Evolutionary conservation across 2,888 invertebrate species (phyloP).

Genomic region (Ectemnius continuus): DNA sequence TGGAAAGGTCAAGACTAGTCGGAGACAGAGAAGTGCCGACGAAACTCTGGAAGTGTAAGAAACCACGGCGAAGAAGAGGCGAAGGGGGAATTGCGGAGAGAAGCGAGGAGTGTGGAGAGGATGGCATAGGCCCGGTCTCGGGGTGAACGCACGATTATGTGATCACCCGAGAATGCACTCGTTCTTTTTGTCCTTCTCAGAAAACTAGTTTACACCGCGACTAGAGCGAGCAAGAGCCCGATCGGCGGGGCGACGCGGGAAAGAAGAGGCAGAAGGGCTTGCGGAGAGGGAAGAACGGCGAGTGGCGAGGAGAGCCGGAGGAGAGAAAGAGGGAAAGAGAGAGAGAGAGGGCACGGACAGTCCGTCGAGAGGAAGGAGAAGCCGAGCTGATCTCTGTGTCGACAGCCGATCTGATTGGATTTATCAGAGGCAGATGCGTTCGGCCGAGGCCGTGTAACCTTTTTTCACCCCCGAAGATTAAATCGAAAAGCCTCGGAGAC

Average conservation of each 20-base stretch:
- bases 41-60: slow-evolving; percentile 12
- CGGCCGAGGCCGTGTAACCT: slow-evolving; percentile 43
- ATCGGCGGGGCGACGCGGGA: neutral
- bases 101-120: slow-evolving; percentile 53
- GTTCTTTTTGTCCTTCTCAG: slow-evolving; percentile 63
- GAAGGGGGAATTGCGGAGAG: slow-evolving; percentile 23
- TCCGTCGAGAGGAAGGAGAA: slow-evolving; percentile 25
- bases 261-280: slow-evolving; percentile 34
- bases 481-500: slow-evolving; percentile 46
- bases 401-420: slow-evolving; percentile 71
- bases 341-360: slow-evolving; percentile 5
- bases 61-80: neutral
- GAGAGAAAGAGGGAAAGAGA: slow-evolving; percentile 26
- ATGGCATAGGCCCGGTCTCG: slow-evolving; percentile 57
- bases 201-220: slow-evolving; percentile 71
- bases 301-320: slow-evolving; percentile 13
- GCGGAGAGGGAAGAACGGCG: slow-evolving; percentile 24
- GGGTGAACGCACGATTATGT: slow-evolving; percentile 76
- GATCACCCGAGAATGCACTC: slow-evolving; percentile 73
- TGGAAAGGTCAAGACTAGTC: neutral
- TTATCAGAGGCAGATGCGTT: slow-evolving; percentile 64
- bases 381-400: slow-evolving; percentile 56
- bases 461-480: slow-evolving; percentile 52
- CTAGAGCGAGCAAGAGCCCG: slow-evolving; percentile 32
- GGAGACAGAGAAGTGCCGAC: neutral